Conservation (phyloP, 2,797 vertebrate species). For the Galaxias olidus region DNA sequence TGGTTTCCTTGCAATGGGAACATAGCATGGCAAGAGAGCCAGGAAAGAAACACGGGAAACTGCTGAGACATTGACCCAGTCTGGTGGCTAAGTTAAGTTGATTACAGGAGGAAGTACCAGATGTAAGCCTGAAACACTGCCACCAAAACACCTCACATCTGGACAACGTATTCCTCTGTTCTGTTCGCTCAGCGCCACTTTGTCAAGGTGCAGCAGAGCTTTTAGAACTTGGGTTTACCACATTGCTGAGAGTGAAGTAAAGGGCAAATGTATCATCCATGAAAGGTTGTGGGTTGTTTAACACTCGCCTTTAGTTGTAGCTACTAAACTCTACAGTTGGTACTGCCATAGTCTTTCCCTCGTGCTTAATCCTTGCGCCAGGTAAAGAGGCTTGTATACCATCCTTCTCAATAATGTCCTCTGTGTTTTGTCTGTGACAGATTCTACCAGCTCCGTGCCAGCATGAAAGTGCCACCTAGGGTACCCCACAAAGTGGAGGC, state of each 20-base stretch:
- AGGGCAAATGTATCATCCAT: conserved; percentile 67
- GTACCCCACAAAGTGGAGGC: conserved; percentile 94
- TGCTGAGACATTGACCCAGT: not conserved
- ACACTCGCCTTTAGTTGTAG: conserved; percentile 15
- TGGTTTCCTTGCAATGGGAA: conserved; percentile 7
- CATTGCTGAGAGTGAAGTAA: conserved; percentile 62
- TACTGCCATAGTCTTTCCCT: too few species aligned
- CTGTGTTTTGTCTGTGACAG: conserved; percentile 67
- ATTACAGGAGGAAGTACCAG: conserved; percentile 9
- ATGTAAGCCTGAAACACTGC: not conserved
- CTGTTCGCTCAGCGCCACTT: not conserved
- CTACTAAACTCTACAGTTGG: too few species aligned
- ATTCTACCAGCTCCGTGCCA: conserved; percentile 94
- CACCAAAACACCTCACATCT: conserved; percentile 21
- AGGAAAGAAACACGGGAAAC: conserved; percentile 8
- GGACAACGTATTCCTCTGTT: not conserved
- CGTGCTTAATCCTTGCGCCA: too few species aligned
- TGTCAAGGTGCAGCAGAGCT: conserved; percentile 37
- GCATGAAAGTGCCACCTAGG: conserved; percentile 91
- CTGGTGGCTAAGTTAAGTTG: not conserved
- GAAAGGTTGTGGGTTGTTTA: conserved; percentile 55
- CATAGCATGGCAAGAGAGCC: not conserved
- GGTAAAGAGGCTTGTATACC: not conserved
- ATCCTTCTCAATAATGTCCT: conserved; percentile 23
- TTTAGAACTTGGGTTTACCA: conserved; percentile 62